Conservation (phyloP, 2,888 invertebrate genomes). For the Oligia fasciuncula region DNA sequence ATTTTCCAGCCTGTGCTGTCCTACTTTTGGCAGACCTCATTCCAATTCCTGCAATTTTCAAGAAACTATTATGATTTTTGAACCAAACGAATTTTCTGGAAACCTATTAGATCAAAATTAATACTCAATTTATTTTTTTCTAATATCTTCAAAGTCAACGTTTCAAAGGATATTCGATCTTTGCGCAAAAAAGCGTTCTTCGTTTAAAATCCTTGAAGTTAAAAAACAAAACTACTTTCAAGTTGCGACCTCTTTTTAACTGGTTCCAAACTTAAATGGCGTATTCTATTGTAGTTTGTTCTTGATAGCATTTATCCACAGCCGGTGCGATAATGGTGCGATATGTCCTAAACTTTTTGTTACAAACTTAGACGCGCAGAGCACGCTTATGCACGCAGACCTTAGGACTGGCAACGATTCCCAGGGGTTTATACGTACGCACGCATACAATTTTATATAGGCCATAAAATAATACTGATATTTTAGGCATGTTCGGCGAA, state of each 20-base stretch:
- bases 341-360: conserved; percentile 8
- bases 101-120: not conserved
- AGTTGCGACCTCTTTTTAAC: conserved; percentile 16
- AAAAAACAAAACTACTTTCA: conserved; percentile 17
- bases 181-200: not conserved
- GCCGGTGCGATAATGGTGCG: not conserved
- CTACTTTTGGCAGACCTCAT: not conserved
- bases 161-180: conserved; percentile 23
- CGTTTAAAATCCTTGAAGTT: conserved; percentile 8
- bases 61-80: not conserved
- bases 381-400: not conserved
- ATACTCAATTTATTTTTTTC: not conserved
- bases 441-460: conserved; percentile 2
- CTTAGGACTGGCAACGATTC: conserved; percentile 4
- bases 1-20: conserved; percentile 11
- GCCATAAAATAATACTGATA: conserved; percentile 11
- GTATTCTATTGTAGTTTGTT: conserved; percentile 27
- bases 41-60: conserved; percentile 15
- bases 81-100: not conserved
- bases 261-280: conserved; percentile 21
- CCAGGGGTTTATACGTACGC: not conserved
- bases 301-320: conserved; percentile 7
- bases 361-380: not conserved
- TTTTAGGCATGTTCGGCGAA: not conserved
- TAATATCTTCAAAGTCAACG: not conserved